Evolutionary conservation across 1,140 invertebrate species (phyloP).

Genomic region (Drosophila santomea): DNA sequence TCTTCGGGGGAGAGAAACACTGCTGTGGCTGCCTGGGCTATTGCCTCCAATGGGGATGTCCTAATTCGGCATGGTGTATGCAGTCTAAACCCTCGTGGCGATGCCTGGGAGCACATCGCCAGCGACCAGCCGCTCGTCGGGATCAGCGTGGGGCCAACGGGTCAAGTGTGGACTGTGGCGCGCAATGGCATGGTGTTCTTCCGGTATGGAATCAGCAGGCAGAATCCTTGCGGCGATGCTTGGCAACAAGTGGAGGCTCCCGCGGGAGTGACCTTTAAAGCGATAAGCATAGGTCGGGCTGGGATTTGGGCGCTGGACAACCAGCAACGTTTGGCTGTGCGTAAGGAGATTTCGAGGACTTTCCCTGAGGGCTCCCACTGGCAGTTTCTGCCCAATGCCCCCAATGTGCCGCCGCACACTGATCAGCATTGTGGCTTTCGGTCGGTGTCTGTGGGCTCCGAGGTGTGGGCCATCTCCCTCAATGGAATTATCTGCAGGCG

Average conservation of each 20-base stretch:
- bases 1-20: conserved; percentile 63
- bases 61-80: conserved; percentile 92
- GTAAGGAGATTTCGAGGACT: conserved; percentile 88
- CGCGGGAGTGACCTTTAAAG: conserved; percentile 88
- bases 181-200: conserved; percentile 93
- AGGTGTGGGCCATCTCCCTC: conserved; percentile 91
- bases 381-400: conserved; percentile 87
- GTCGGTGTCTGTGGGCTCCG: conserved; percentile 87
- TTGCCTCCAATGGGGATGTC: conserved; percentile 93
- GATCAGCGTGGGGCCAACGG: conserved; percentile 89
- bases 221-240: conserved; percentile 87
- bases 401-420: conserved; percentile 87
- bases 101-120: conserved; percentile 92
- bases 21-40: conserved; percentile 90
- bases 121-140: conserved; percentile 91
- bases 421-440: conserved; percentile 87
- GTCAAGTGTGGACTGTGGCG: conserved; percentile 93
- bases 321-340: conserved; percentile 87
- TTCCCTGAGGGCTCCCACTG: conserved; percentile 91
- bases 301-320: conserved; percentile 90
- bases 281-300: conserved; percentile 89
- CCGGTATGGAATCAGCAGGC: conserved; percentile 88
- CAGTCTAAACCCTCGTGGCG: conserved; percentile 88
- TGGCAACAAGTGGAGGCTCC: conserved; percentile 79
- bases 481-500: conserved; percentile 90